phyloP scores from a whole-genome alignment of 2,888 invertebrate genomes.

The Sinotaia quadrata region DNA sequence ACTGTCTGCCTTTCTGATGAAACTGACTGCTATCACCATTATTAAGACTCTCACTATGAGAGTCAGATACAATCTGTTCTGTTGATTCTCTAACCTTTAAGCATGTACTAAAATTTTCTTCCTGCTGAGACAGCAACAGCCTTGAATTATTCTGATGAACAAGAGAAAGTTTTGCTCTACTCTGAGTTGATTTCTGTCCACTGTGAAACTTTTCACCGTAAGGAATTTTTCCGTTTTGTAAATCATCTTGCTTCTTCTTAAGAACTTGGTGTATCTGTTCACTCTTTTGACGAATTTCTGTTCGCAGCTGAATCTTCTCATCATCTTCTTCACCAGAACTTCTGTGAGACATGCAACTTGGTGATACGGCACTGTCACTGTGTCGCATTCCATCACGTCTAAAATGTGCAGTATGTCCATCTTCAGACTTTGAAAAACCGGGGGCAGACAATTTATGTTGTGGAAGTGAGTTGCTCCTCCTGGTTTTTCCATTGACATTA shows the following conservation, averaged over 20 bases:
- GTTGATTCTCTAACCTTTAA: not conserved
- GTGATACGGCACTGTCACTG: not conserved
- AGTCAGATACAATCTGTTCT: not conserved
- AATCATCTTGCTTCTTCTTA: conserved; percentile 15
- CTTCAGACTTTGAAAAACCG: not conserved
- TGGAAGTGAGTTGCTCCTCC: conserved; percentile 7
- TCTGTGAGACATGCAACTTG: not conserved
- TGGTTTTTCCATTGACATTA: conserved; percentile 31
- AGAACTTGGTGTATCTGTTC: conserved; percentile 16
- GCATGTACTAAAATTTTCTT: not conserved
- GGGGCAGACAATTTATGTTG: not conserved
- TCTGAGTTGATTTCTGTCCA: not conserved
- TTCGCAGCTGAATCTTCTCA: conserved; percentile 9
- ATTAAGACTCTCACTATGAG: too few species aligned
- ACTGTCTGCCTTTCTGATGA: conserved; percentile 32
- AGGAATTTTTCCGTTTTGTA: conserved; percentile 8
- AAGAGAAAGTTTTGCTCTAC: not conserved
- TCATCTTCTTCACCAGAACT: conserved; percentile 23
- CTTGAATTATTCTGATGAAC: conserved; percentile 16
- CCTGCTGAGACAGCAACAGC: conserved; percentile 2
- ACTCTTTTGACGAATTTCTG: conserved; percentile 18
- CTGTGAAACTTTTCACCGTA: not conserved
- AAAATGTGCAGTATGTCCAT: not conserved
- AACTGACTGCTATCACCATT: not conserved
- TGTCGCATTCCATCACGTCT: conserved; percentile 8